Evolutionary conservation across 2,113 vertebrate genomes (phyloP).

Genomic region (Procavia capensis): DNA sequence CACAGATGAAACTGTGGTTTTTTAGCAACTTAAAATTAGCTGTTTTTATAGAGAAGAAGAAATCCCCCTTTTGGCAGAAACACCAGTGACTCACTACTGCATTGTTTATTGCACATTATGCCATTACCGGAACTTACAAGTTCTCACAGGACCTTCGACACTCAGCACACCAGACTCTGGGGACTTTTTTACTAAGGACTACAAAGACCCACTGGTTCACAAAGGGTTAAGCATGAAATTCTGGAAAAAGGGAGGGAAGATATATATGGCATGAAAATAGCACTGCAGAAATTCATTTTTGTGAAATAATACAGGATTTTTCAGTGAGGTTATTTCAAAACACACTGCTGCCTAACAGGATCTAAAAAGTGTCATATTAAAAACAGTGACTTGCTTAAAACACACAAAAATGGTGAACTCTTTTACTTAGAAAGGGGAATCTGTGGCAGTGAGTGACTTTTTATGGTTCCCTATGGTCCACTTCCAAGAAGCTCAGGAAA

Average conservation of each 20-base stretch:
- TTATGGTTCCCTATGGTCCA: neutral
- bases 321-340: neutral
- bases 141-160: neutral
- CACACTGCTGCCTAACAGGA: neutral
- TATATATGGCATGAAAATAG: neutral
- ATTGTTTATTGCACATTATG: neutral
- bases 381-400: neutral
- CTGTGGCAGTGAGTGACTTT: neutral
- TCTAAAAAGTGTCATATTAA: neutral
- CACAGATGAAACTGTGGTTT: neutral
- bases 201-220: neutral
- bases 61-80: neutral
- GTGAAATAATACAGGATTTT: conserved; percentile 32
- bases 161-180: neutral
- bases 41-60: conserved; percentile 22
- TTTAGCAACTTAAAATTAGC: conserved; percentile 43
- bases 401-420: neutral
- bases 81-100: neutral
- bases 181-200: neutral
- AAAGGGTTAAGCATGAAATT: neutral
- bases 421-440: conserved; percentile 23
- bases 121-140: neutral
- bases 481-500: neutral
- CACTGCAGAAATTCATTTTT: neutral
- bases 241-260: neutral